Conservation (phyloP, 2,113 vertebrate species). For the Silurus glanis region DNA sequence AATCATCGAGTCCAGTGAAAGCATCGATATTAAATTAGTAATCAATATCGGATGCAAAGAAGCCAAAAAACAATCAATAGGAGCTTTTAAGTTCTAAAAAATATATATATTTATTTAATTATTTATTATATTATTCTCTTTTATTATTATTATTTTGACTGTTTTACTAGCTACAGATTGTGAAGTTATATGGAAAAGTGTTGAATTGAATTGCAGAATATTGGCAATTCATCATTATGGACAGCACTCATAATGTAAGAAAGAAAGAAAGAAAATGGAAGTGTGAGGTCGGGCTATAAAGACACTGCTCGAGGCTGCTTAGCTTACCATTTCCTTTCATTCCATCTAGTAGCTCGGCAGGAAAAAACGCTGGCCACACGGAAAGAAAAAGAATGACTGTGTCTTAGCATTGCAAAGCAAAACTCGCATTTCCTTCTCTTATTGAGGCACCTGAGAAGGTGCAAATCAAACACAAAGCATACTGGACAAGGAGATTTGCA, state of each 20-base stretch:
- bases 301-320: neutral
- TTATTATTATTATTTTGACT: too few relatives aligned
- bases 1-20: neutral
- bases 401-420: neutral
- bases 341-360: neutral
- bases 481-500: neutral
- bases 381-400: neutral
- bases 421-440: neutral
- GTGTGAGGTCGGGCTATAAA: neutral
- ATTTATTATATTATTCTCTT: too few relatives aligned
- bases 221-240: neutral
- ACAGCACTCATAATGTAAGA: neutral
- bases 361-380: neutral
- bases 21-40: neutral
- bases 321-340: neutral
- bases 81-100: neutral
- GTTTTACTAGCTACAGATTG: too few relatives aligned
- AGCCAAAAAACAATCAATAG: neutral
- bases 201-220: neutral
- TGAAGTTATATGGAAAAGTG: neutral
- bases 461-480: neutral
- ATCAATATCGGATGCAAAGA: neutral
- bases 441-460: neutral
- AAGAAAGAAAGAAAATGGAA: neutral
- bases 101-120: too few relatives aligned